phyloP scores from a whole-genome alignment of 2,888 invertebrate species.

The Hofmannophila pseudospretella region DNA sequence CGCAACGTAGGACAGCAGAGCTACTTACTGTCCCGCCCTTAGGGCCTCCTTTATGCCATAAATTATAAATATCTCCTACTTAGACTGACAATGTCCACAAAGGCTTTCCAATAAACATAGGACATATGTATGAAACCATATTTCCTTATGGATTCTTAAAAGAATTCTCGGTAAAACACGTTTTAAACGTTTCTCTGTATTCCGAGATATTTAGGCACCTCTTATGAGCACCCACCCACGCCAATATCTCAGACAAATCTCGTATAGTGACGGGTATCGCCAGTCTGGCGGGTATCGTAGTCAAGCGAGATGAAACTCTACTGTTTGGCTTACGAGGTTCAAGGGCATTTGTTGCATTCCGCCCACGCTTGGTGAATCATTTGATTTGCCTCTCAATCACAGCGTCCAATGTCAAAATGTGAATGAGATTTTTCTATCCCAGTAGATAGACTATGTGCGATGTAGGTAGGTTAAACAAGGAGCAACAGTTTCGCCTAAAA shows the following conservation, averaged over 20 bases:
- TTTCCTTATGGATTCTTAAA: neutral
- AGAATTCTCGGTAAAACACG: conserved; percentile 1
- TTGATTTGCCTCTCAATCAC: conserved; percentile 46
- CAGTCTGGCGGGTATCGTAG: neutral
- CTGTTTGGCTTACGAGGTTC: conserved; percentile 47
- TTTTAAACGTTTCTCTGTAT: neutral
- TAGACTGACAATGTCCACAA: neutral
- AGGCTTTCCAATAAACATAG: neutral
- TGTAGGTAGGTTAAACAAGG: no score
- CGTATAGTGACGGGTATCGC: neutral
- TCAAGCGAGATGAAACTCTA: neutral
- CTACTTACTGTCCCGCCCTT: conserved; percentile 23
- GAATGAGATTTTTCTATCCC: conserved; percentile 10
- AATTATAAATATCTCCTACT: no score
- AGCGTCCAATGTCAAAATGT: conserved; percentile 44
- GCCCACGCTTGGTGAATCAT: conserved; percentile 62
- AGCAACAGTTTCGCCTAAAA: no score
- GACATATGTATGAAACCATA: neutral
- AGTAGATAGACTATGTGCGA: neutral
- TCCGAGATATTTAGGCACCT: neutral
- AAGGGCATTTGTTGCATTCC: conserved; percentile 62
- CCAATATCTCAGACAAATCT: conserved; percentile 2
- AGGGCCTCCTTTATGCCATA: conserved; percentile 14
- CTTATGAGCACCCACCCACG: conserved; percentile 2
- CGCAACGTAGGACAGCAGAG: conserved; percentile 39